phyloP scores from a whole-genome alignment of 2,888 invertebrate genomes.

The Lymantria dispar region DNA sequence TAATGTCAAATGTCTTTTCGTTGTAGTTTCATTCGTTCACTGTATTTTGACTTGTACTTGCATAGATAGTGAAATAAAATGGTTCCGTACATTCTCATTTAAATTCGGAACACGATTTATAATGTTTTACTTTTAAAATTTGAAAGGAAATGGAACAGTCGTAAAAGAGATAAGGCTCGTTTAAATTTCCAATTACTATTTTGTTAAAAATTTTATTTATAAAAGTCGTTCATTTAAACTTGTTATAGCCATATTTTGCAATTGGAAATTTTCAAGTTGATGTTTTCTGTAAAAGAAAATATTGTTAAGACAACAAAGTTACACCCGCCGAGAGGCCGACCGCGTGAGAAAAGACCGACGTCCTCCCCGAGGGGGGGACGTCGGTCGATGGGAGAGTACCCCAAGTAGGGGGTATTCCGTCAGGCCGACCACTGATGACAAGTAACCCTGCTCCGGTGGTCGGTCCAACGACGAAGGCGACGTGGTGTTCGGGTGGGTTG shows the following conservation, averaged over 20 bases:
- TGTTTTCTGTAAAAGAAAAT: too few species aligned
- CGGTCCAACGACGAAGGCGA: too few species aligned
- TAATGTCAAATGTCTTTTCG: slow-evolving; percentile 17
- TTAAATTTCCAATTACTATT: background rate
- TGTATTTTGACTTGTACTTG: slow-evolving; percentile 36
- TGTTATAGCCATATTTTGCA: background rate
- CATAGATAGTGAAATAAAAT: slow-evolving; percentile 45
- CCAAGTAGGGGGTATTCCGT: too few species aligned
- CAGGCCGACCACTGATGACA: too few species aligned
- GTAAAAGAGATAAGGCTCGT: background rate
- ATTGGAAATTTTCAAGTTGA: background rate
- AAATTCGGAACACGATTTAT: slow-evolving; percentile 59
- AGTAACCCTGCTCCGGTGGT: too few species aligned
- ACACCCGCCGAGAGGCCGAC: too few species aligned
- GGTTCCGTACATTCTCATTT: slow-evolving; percentile 54
- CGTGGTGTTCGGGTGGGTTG: too few species aligned
- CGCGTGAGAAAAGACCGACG: too few species aligned
- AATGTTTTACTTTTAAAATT: slow-evolving; percentile 42
- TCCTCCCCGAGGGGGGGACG: too few species aligned
- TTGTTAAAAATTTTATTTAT: background rate
- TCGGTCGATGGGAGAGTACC: too few species aligned
- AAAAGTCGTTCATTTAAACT: too few species aligned
- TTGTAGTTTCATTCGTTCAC: slow-evolving; percentile 24
- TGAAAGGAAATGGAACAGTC: slow-evolving; percentile 22
- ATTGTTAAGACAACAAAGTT: too few species aligned